These are phyloP conservation scores for Cylindroiulus punctatus DNA, from an alignment of 2,888 invertebrate species.

Conservation along the genomic window DNA sequence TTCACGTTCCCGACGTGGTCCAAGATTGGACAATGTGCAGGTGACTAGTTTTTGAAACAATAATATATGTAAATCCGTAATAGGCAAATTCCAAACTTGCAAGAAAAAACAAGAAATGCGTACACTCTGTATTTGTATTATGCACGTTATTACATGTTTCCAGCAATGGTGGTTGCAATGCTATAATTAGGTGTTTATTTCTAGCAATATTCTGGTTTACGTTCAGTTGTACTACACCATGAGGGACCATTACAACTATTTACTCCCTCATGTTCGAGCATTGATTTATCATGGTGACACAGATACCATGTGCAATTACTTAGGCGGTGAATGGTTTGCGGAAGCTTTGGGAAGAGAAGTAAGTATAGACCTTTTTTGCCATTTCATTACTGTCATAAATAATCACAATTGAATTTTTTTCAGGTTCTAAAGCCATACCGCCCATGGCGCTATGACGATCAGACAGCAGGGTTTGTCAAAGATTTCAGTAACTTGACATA, in stretches of 20 bases:
- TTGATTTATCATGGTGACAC: slow-evolving; percentile 53
- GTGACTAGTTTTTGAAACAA: slow-evolving; percentile 52
- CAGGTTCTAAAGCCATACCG: slow-evolving; percentile 43
- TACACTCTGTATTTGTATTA: background rate
- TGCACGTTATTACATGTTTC: too few relatives aligned
- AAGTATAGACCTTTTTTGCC: background rate
- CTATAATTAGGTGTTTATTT: background rate
- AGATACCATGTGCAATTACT: slow-evolving; percentile 54
- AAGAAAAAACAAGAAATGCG: background rate
- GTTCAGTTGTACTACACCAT: slow-evolving; percentile 3
- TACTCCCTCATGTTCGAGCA: slow-evolving; percentile 3
- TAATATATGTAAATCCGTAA: background rate
- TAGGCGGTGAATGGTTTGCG: slow-evolving; percentile 52
- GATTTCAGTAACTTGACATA: slow-evolving; percentile 54
- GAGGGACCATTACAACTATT: slow-evolving; percentile 37
- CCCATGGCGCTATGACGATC: slow-evolving; percentile 32
- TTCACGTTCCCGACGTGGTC: slow-evolving; percentile 60
- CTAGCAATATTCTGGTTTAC: background rate
- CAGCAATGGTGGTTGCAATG: too few relatives aligned
- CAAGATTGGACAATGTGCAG: slow-evolving; percentile 60
- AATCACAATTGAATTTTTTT: background rate
- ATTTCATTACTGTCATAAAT: background rate
- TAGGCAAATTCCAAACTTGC: too few relatives aligned
- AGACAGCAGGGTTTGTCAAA: slow-evolving; percentile 55
- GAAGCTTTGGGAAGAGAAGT: slow-evolving; percentile 47